Evolutionary conservation across 2,888 invertebrate species (phyloP), one percentile per base, ranked within the genome.

Genomic region (Sthenelais limicola): DNA sequence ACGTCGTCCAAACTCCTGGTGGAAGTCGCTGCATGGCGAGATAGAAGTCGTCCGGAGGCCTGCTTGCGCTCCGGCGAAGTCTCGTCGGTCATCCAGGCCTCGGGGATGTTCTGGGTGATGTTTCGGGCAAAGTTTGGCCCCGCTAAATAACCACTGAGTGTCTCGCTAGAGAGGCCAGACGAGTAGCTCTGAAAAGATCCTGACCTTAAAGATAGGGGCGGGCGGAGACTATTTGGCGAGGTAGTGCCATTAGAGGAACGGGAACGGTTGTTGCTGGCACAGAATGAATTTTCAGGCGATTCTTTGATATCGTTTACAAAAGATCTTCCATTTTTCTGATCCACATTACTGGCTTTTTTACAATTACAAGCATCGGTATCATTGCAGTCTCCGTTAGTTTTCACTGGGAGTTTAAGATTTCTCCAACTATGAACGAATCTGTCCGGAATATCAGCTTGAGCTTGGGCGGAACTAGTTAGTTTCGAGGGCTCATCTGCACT

Each of bases 41-140:
- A n/a, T n/a, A n/a, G n/a, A n/a, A n/a, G n/a, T n/a, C n/a, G n/a
- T n/a, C n/a, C n/a, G n/a, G n/a, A n/a, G n/a, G n/a, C n/a, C n/a
- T n/a, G n/a, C n/a, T n/a, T n/a, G n/a, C n/a, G n/a, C n/a, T n/a
- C n/a, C n/a, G n/a, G n/a, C n/a, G n/a, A n/a, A n/a, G n/a, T n/a
- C 18, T 28, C 3, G 30, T 56, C 56, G 5, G 24, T 30, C 2
- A 56, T 56, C 56, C 56, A 56, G 56, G 56, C 56, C 24, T 56
- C 3, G 2, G 56, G 18, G 1, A 56, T n/a, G n/a, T n/a, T n/a
- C 3, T 32, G 56, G 26, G 30, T 56, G 15, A 15, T 32, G 12
- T 43, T 43, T 2, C 5, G 12, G n/a, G 30, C 32, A 15, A 52
- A 24, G 12, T 30, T 52, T 32, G 9, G 7, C 5, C 32, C 32